Evolutionary conservation across 2,113 vertebrate species (phyloP), one percentile per base, ranked within the genome.

Genomic region (Coptodon bakossiorum): DNA sequence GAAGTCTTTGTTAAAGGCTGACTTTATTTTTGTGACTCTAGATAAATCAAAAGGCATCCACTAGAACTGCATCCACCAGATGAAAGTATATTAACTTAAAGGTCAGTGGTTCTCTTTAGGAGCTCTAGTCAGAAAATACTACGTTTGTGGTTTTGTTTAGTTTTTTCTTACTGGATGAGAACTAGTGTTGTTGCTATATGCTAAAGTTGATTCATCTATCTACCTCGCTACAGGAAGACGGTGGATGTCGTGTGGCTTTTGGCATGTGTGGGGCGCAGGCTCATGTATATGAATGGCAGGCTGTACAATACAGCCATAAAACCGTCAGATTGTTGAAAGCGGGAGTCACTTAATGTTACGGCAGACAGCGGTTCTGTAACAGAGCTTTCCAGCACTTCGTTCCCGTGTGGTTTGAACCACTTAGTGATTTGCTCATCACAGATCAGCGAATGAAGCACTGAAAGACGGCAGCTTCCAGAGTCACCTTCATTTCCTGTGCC

Each of bases 281-380:
- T 81, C 53, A 76, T 86, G 86, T 78, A 80, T 83, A 22, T 94
- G 87, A 94, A 94, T 93, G 86, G 92, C 81, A 79, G 91, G 91
- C 54, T 80, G 84, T 71, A 92, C 91, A 92, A 79, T 84, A 61
- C 81, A 57, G 63, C 80, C 54, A 71, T 96, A 95, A 96, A 95
- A 86, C 89, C 82, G 91, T 93, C 94, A 92, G 83, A n/a, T 89
- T 43, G 71, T 78, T 88, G 83, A 94, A 94, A 90, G 93, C 89
- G 38, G 54, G 73, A 90, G 94, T 93, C 90, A 87, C 84, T 94
- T 93, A 89, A 94, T 90, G 90, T 93, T 94, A 61, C 12, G 2
- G 80, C 84, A 90, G 73, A 81, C 86, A 17, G 66, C 52, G 34
- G 80, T 85, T 93, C 80, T 85, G 56, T 79, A 86, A 91, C 84